Evolutionary conservation across 2,113 vertebrate genomes (phyloP).

Genomic region (Dissostichus mawsoni): DNA sequence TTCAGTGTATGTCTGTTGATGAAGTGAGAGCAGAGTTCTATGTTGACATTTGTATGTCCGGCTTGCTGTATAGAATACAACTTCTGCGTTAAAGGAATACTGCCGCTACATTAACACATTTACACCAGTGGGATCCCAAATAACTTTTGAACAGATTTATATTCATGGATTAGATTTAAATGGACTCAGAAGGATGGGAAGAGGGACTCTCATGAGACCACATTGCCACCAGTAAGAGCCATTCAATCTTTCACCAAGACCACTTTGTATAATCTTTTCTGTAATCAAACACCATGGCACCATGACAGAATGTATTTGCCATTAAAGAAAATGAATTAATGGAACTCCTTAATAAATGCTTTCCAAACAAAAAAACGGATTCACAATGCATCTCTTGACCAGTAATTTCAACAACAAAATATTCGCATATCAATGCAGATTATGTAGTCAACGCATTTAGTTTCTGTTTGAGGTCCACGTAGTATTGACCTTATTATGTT

Average conservation of each 20-base stretch:
- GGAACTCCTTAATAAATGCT: slow-evolving; percentile 8
- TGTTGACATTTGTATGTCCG: neutral
- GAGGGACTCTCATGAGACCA: slow-evolving; percentile 48
- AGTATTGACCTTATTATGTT: too few species aligned
- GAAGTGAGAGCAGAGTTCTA: neutral
- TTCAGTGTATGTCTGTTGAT: neutral
- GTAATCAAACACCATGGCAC: slow-evolving; percentile 59
- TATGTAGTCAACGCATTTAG: too few species aligned
- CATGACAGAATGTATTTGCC: slow-evolving; percentile 35
- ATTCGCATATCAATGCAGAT: too few species aligned
- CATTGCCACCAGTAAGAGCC: slow-evolving; percentile 48
- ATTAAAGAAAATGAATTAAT: slow-evolving; percentile 45
- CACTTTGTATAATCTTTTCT: slow-evolving; percentile 61
- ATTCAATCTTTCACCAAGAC: slow-evolving; percentile 57
- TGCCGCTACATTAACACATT: slow-evolving; percentile 32
- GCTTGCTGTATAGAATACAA: slow-evolving; percentile 2
- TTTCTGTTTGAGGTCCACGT: too few species aligned
- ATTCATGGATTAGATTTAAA: slow-evolving; percentile 41
- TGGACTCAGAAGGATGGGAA: slow-evolving; percentile 25
- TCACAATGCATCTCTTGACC: neutral
- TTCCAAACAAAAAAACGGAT: neutral
- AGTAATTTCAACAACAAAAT: neutral
- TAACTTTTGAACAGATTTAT: slow-evolving; percentile 26
- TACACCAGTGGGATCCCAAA: slow-evolving; percentile 25
- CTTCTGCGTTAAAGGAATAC: slow-evolving; percentile 1